Percentiles rank a stretch among this genome's conserved stretches.
These are phyloP conservation scores for Diorhabda elongata DNA, from an alignment of 1,140 invertebrate species.

Conservation along the genomic window DNA sequence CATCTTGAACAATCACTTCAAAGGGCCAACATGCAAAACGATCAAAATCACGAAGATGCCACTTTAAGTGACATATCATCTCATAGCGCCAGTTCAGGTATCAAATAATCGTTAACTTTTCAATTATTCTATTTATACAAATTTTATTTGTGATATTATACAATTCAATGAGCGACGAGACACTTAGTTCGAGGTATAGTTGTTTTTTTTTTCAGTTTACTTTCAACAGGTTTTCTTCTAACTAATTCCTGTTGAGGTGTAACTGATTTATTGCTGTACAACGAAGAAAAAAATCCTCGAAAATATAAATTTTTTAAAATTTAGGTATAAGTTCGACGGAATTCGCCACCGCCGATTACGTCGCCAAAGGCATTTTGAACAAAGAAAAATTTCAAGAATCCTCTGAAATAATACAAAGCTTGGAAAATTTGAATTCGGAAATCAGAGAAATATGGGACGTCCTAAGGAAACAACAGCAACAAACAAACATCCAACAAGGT, in stretches of 20 bases:
- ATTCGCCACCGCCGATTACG: slow-evolving; percentile 54
- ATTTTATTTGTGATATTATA: no score
- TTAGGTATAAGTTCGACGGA: slow-evolving; percentile 68
- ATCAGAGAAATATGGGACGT: slow-evolving; percentile 69
- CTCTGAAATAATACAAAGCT: slow-evolving; percentile 64
- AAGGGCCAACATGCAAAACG: slow-evolving; percentile 51
- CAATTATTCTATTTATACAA: no score
- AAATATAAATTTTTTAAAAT: slow-evolving; percentile 40
- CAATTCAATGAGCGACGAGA: no score
- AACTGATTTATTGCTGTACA: no score
- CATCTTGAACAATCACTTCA: slow-evolving; percentile 72
- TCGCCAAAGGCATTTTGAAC: slow-evolving; percentile 22
- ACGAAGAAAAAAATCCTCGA: no score
- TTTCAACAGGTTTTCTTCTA: no score
- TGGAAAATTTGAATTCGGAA: slow-evolving; percentile 67
- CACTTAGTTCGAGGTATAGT: no score
- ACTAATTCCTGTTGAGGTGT: no score
- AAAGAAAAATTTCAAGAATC: slow-evolving; percentile 53
- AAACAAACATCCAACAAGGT: slow-evolving; percentile 50
- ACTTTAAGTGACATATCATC: slow-evolving; percentile 64
- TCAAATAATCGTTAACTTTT: neutral
- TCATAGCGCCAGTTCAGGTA: slow-evolving; percentile 59
- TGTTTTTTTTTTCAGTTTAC: no score
- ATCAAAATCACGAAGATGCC: slow-evolving; percentile 51
- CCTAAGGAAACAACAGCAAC: slow-evolving; percentile 59